Evolutionary conservation across 2,888 invertebrate species (phyloP).

Genomic region (Cantharis lateralis): DNA sequence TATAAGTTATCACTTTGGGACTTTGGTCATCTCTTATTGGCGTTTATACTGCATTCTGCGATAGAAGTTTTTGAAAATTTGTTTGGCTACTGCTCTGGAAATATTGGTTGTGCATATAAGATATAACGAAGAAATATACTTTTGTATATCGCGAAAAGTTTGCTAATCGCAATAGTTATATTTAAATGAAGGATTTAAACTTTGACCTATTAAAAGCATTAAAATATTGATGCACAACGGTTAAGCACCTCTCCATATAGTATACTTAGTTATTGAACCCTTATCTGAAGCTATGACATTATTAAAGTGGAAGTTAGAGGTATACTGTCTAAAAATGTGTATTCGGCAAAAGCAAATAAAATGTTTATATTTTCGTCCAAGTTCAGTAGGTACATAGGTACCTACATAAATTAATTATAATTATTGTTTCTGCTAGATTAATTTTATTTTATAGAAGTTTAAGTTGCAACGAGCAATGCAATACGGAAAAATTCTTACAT

Average conservation of each 20-base stretch:
- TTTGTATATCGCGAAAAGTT: too few relatives aligned
- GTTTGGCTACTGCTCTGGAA: too few relatives aligned
- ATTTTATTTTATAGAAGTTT: neutral
- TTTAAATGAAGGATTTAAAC: too few relatives aligned
- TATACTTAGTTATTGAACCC: neutral
- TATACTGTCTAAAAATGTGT: neutral
- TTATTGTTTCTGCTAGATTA: neutral
- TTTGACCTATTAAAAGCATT: neutral
- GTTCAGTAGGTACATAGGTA: neutral
- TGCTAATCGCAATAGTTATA: too few relatives aligned
- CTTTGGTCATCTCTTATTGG: too few relatives aligned
- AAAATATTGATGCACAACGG: neutral
- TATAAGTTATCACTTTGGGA: too few relatives aligned
- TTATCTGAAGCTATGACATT: neutral
- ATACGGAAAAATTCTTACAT: neutral
- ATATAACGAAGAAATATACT: too few relatives aligned
- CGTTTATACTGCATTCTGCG: too few relatives aligned
- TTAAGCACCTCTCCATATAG: neutral
- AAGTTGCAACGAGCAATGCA: neutral
- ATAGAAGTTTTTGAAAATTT: too few relatives aligned
- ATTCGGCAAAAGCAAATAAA: neutral
- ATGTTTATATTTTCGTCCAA: neutral
- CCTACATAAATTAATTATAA: too few relatives aligned
- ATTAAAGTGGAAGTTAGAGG: neutral
- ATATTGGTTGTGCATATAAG: too few relatives aligned